Evolutionary conservation across 2,797 vertebrate species (phyloP), one percentile per base, ranked within the genome.

Genomic region (Spea hammondii): DNA sequence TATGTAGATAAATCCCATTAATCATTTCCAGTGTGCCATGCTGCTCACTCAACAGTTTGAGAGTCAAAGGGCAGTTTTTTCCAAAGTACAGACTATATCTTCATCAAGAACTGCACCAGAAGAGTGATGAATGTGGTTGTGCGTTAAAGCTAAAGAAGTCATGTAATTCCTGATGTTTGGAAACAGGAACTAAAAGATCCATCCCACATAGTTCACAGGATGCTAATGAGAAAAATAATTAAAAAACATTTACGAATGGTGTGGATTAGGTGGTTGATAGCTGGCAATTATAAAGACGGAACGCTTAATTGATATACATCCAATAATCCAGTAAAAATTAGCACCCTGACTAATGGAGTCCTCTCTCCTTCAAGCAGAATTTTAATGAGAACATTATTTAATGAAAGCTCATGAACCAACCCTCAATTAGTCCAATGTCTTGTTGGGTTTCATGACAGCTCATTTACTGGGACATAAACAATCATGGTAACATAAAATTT

Each of bases 141-240:
- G 57, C 49, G 64, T 77, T 64, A 82, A 32, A 49, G 11, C 48
- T 13, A 60, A 11, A 64, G 75, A 74, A 70, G 65, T 47, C 9
- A 10, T 73, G 59, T 64, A 72, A 74, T 77, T 74, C 57, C 70
- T 77, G 70, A 69, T 74, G 57, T 74, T 55, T n/a, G 32, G 55
- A 77, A 78, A 62, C 74, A 65, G 70, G 66, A 64, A 72, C 70
- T 77, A n/a, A 46, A 64, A 50, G 7, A 50, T 77, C 80, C 70
- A 78, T 65, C 65, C 70, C 64, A 70, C 70, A 74, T 70, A 5
- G 47, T 65, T 74, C 75, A 74, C 74, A 50, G 62, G 57, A 91
- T 93, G 91, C 89, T 92, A 92, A 93, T 92, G 89, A 93, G 91
- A 89, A 92, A 90, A 91, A 92, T 93, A 92, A 91, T 93, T 92